Percentiles rank a stretch among this genome's conserved stretches.
phyloP scores from a whole-genome alignment of 2,113 vertebrate genomes.

The Tetraodon nigroviridis region DNA sequence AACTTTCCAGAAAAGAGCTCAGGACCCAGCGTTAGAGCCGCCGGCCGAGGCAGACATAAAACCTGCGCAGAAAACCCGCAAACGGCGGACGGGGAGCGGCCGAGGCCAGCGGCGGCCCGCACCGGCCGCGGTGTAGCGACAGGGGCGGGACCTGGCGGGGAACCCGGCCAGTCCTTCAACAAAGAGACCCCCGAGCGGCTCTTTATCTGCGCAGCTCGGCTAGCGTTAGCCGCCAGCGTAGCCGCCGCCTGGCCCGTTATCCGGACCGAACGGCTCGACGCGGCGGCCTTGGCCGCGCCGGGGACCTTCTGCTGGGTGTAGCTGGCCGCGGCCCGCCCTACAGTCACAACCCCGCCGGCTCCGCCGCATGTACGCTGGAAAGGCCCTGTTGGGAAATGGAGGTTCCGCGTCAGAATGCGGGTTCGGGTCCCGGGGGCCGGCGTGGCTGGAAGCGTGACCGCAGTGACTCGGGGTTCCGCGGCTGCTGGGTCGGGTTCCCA shows the following conservation, averaged over 20 bases:
- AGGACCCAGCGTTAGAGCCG: conserved; percentile 1
- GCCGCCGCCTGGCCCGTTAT: too few relatives aligned
- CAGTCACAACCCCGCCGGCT: background rate
- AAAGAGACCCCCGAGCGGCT: too few relatives aligned
- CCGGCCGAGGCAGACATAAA: too few relatives aligned
- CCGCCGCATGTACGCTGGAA: background rate
- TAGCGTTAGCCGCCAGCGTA: background rate
- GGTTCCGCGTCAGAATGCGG: background rate
- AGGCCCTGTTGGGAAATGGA: background rate
- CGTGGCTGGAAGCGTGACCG: too few relatives aligned
- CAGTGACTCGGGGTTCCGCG: too few relatives aligned
- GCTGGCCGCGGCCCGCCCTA: too few relatives aligned
- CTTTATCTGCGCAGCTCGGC: background rate
- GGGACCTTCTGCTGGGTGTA: background rate
- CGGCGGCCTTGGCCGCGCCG: background rate
- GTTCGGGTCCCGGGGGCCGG: background rate
- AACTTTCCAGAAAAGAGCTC: conserved; percentile 57
- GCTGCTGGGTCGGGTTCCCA: too few relatives aligned
- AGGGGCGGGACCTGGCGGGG: too few relatives aligned
- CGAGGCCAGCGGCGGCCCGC: too few relatives aligned
- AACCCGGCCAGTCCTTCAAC: too few relatives aligned
- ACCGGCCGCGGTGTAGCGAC: too few relatives aligned
- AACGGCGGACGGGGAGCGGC: too few relatives aligned
- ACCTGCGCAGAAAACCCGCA: background rate
- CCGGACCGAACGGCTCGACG: background rate